A percentile compares a stretch with the other conserved stretches of the same genome.
Conservation (phyloP, 2,888 invertebrate species). For the Chelonus formosanus region DNA sequence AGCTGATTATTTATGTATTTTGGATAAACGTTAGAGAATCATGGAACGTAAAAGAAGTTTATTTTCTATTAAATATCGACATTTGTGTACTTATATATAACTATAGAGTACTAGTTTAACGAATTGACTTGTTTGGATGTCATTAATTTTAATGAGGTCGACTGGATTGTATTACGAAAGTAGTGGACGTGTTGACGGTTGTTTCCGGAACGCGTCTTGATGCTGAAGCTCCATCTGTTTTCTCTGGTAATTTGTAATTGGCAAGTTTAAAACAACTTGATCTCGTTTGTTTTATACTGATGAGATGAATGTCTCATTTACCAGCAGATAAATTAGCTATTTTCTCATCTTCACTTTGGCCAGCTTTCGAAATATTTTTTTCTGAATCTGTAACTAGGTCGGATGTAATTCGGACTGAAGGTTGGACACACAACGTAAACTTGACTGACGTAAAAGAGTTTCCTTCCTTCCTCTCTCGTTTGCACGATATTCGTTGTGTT, state of each 20-base stretch:
- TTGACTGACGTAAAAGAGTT: constrained; percentile 3
- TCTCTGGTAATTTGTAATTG: constrained; percentile 28
- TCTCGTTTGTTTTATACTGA: constrained; percentile 24
- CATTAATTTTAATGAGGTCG: constrained; percentile 45
- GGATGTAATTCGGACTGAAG: constrained; percentile 1
- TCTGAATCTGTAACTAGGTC: not conserved
- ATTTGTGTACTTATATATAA: constrained; percentile 27
- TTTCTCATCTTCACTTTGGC: not conserved
- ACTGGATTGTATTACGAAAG: constrained; percentile 23
- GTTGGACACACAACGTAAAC: not conserved
- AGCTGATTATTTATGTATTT: not conserved
- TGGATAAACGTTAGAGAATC: constrained; percentile 31
- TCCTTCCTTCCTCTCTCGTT: constrained; percentile 13
- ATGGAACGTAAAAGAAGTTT: constrained; percentile 43
- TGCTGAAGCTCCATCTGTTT: constrained; percentile 21
- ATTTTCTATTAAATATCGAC: constrained; percentile 43
- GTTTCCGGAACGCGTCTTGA: constrained; percentile 20
- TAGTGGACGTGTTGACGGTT: constrained; percentile 25
- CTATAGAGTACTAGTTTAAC: constrained; percentile 34
- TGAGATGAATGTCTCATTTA: constrained; percentile 22
- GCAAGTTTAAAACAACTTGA: constrained; percentile 26
- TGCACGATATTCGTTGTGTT: constrained; percentile 20
- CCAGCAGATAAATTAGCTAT: constrained; percentile 4
- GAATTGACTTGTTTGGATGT: constrained; percentile 42
- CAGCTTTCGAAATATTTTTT: not conserved